These are phyloP conservation scores for Acleris sparsana DNA, from an alignment of 2,888 invertebrate genomes.

Conservation along the genomic window DNA sequence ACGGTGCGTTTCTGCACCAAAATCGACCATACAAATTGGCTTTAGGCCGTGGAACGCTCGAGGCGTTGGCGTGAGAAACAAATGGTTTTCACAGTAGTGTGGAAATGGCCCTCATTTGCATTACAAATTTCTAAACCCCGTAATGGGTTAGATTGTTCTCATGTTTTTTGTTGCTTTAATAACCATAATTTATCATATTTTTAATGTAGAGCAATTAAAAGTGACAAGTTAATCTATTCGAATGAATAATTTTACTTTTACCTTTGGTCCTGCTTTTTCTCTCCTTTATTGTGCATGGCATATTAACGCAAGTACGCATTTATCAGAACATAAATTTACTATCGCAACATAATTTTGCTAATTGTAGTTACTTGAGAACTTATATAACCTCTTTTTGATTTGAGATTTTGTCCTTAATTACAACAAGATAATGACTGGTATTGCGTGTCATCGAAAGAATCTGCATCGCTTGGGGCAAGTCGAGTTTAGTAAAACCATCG, in stretches of 20 bases:
- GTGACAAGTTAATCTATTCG: conserved; percentile 11
- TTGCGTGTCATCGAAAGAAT: conserved; percentile 52
- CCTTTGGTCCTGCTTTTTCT: no score
- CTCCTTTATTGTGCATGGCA: no score
- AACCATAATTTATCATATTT: conserved; percentile 25
- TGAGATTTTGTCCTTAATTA: conserved; percentile 42
- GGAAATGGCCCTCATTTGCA: conserved; percentile 58
- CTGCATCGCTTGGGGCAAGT: conserved; percentile 55
- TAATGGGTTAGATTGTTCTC: conserved; percentile 41
- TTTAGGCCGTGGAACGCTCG: conserved; percentile 47
- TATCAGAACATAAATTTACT: no score
- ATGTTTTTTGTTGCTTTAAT: conserved; percentile 36
- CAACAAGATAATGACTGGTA: conserved; percentile 47
- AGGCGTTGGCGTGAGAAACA: conserved; percentile 56
- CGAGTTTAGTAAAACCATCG: no score
- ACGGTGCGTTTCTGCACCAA: conserved; percentile 25
- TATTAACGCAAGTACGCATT: no score
- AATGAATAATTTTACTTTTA: neutral
- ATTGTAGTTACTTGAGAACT: no score
- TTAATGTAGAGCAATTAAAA: conserved; percentile 30
- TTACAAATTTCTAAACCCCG: conserved; percentile 54
- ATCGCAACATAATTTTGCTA: no score
- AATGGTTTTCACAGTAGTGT: conserved; percentile 55
- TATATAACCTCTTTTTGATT: no score
- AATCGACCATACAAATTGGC: conserved; percentile 47